These are phyloP conservation scores for Scrobipalpa atriplicella DNA, from an alignment of 2,888 invertebrate species.

Conservation along the genomic window DNA sequence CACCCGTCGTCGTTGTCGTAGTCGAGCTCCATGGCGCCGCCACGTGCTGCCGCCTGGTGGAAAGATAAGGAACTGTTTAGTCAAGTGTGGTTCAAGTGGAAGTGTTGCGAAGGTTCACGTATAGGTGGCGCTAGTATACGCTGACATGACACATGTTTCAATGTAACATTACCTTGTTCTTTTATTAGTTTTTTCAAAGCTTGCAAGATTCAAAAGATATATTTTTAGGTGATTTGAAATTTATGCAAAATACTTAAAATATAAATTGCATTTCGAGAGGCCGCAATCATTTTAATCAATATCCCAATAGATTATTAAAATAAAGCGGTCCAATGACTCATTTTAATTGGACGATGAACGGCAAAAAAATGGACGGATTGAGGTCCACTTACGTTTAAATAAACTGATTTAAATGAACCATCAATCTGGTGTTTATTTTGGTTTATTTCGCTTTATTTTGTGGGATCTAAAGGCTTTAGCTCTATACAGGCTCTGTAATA, in stretches of 20 bases:
- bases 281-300: conserved; percentile 3
- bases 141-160: too few relatives aligned
- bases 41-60: conserved; percentile 86
- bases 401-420: conserved; percentile 26
- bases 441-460: conserved; percentile 29
- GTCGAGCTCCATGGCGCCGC: conserved; percentile 80
- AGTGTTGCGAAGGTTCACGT: background rate
- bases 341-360: conserved; percentile 16
- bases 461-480: conserved; percentile 26
- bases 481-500: conserved; percentile 23
- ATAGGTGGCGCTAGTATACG: conserved; percentile 24
- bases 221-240: background rate
- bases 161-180: too few relatives aligned
- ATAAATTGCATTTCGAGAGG: background rate
- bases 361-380: background rate
- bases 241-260: background rate
- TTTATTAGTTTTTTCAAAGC: too few relatives aligned
- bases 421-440: conserved; percentile 29
- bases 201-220: background rate
- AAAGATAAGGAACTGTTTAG: conserved; percentile 46
- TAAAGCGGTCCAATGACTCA: conserved; percentile 7
- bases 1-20: conserved; percentile 74
- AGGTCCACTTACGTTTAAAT: conserved; percentile 19
- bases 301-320: conserved; percentile 16
- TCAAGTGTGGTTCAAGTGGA: conserved; percentile 10